Base-by-base conservation (phyloP, 1,140 invertebrate species). In the Dysdera silvatica region DNA sequence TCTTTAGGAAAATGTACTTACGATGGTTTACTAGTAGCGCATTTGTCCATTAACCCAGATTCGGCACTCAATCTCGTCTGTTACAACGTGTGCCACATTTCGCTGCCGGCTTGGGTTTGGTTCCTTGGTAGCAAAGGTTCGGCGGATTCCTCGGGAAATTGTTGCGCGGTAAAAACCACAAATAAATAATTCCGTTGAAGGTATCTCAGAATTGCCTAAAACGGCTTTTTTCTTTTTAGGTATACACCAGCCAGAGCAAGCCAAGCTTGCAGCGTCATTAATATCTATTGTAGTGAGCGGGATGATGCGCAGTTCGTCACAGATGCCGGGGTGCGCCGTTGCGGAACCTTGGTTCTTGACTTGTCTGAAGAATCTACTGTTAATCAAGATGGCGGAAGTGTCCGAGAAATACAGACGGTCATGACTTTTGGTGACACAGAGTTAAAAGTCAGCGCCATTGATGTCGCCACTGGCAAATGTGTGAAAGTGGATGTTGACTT, bases 381-480 rank as follows among this genome's bases (percentile, higher is more conserved):
- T 1, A 58, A 32, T 5, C 33, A 48, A 48, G 7, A 59, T 12
- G 35, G 14, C 4, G 68, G 72, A 28, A n/a, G n/a, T n/a, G n/a
- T n/a, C n/a, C 54, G 78, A 47, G 78, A 79, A 74, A 82, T 83
- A 41, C 76, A 79, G 60, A 76, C 79, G 0, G 71, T 78, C 47
- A 81, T 84, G 78, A 74, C 77, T 24, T 84, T 84, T 71, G 82
- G 82, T 2, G 80, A 81, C 57, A 83, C 81, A 0, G 82, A 84
- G 71, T 78, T 84, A 24, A 79, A 77, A 67, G 80, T 70, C 33
- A 77, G 74, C 35, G 82, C 81, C 2, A 67, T 81, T 5, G 82
- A 83, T 69, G 74, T 81, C 4, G 64, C 72, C 2, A 78, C 79
- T 1, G 79, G 79, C 14, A 73, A 74, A 61, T 73, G 71, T 61